Evolutionary conservation across 1,140 invertebrate species (phyloP).

Genomic region (Oreohelix idahoensis): DNA sequence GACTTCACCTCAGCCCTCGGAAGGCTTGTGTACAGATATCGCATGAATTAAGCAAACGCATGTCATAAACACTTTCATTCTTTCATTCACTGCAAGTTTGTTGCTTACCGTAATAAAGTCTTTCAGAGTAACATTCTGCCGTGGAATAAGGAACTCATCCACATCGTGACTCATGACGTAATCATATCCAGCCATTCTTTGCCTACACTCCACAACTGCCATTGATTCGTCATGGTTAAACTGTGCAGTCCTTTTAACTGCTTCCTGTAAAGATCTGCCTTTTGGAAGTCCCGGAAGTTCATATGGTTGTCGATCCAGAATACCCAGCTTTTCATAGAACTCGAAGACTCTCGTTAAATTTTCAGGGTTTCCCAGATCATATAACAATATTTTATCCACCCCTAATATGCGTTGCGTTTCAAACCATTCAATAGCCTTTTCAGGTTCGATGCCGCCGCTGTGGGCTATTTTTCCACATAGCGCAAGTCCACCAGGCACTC

Average conservation of each 20-base stretch:
- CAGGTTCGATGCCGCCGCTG: conserved; percentile 25
- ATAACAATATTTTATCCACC: conserved; percentile 42
- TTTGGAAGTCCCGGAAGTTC: conserved; percentile 34
- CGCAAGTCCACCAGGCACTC: not conserved
- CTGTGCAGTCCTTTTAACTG: conserved; percentile 5
- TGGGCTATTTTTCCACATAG: conserved; percentile 21
- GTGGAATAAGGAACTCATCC: conserved; percentile 42
- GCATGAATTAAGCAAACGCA: no score
- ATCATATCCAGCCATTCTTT: conserved; percentile 39
- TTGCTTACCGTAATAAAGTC: conserved; percentile 34
- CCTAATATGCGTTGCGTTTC: conserved; percentile 43
- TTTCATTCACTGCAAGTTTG: no score
- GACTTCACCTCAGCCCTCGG: no score
- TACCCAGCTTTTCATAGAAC: conserved; percentile 36
- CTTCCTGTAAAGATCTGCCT: conserved; percentile 1
- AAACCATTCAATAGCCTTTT: conserved; percentile 43
- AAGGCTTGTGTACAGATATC: no score
- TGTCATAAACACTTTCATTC: no score
- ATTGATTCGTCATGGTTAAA: conserved; percentile 43
- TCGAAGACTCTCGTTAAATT: conserved; percentile 29
- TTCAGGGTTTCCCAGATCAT: conserved; percentile 32
- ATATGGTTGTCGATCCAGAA: conserved; percentile 34
- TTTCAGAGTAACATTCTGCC: conserved; percentile 20
- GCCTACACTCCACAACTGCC: conserved; percentile 44
- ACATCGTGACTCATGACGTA: conserved; percentile 37